A percentile compares a stretch with the other conserved stretches of the same genome.
phyloP scores from a whole-genome alignment of 2,113 vertebrate genomes.

The Ahaetulla prasina region DNA sequence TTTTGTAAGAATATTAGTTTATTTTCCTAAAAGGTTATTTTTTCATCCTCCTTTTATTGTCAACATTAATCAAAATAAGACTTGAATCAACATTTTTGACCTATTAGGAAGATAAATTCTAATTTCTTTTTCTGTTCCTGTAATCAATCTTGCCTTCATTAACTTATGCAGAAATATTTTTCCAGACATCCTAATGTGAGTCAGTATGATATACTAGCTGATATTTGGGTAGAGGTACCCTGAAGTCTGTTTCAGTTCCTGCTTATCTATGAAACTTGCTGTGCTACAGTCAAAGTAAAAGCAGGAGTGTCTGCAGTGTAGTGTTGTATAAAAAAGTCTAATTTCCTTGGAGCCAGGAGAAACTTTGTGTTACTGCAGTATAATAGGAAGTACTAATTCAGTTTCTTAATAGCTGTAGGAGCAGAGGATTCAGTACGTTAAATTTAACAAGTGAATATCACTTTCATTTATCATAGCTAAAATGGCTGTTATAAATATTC shows the following conservation, averaged over 20 bases:
- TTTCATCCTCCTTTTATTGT: not conserved
- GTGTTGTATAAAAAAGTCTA: not conserved
- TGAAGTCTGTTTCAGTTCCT: not conserved
- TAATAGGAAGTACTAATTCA: not conserved
- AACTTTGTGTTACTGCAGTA: not conserved
- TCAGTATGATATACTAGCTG: not conserved
- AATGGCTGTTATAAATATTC: not conserved
- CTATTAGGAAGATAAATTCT: rapidly evolving
- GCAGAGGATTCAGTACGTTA: not conserved
- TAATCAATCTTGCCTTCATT: not conserved
- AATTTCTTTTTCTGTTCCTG: not conserved
- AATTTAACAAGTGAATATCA: not conserved
- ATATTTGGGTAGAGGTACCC: not conserved
- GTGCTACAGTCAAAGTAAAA: not conserved
- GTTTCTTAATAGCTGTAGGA: not conserved
- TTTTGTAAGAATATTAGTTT: not conserved
- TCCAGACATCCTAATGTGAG: not conserved
- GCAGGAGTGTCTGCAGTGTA: not conserved
- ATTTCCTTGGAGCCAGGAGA: not conserved
- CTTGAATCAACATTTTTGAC: not conserved
- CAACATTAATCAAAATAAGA: not conserved
- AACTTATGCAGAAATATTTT: not conserved
- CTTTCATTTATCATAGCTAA: not conserved
- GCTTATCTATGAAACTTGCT: not conserved
- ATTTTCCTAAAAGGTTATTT: not conserved